A percentile compares a stretch with the other conserved stretches of the same genome.
Conservation (phyloP, 2,797 vertebrate species). For the Agapornis canus region DNA sequence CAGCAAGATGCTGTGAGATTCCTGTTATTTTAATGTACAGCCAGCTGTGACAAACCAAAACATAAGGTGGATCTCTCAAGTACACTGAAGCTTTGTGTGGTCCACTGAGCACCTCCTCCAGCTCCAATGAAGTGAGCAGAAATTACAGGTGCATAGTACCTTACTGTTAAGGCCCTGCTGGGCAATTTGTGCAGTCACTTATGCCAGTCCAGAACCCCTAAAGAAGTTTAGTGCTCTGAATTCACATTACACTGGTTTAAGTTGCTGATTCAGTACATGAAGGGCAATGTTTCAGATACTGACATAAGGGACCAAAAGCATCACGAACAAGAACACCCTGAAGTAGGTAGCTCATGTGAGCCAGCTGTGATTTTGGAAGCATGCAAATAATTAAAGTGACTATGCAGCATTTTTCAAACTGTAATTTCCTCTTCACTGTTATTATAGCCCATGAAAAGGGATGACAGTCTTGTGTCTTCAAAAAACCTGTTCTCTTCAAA, state of each 20-base stretch:
- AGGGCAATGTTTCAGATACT: background rate
- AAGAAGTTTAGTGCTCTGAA: background rate
- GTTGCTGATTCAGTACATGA: background rate
- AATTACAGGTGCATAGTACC: background rate
- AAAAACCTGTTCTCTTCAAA: slow-evolving; percentile 21
- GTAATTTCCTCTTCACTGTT: slow-evolving; percentile 7
- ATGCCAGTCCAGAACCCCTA: background rate
- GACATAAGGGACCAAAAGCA: background rate
- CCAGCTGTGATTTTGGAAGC: background rate
- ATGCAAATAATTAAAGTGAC: background rate
- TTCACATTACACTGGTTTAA: background rate
- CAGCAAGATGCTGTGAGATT: background rate
- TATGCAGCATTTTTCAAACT: background rate
- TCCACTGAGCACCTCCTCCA: background rate
- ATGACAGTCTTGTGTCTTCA: background rate
- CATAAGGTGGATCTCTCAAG: background rate
- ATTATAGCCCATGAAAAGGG: slow-evolving; percentile 11
- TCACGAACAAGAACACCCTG: background rate
- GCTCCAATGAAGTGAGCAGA: background rate
- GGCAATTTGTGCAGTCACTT: background rate
- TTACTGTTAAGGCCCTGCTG: background rate
- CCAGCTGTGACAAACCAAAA: background rate
- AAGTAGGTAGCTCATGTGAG: background rate
- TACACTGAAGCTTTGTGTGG: background rate
- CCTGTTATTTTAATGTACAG: background rate